Evolutionary conservation across 2,797 vertebrate species (phyloP), one percentile per base, ranked within the genome.

Genomic region (Pelobates cultripes): DNA sequence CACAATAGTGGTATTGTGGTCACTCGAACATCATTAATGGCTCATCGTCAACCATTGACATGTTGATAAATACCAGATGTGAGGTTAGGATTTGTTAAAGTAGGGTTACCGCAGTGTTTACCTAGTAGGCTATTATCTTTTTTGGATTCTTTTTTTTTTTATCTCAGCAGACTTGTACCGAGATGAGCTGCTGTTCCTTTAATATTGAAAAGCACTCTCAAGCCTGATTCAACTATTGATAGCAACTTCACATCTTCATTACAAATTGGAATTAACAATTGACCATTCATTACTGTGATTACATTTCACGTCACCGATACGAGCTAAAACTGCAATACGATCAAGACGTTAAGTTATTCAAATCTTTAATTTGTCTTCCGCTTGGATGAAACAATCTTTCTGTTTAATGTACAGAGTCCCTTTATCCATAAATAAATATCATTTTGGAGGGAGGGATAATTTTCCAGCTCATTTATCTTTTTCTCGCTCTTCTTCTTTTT

Each of bases 251-350:
- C 89, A 89, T 94, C 93, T 94, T 93, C 91, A 88, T 94, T 93
- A 94, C 94, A 96, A 95, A 94, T 92, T 94, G 93, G 95, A 96
- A 97, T 97, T 95, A 96, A 95, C 95, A 96, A 96, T 96, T 95
- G 96, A 97, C 97, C 95, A 88, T 91, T 96, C 94, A 96, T 95
- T 94, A 94, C 93, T 91, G 91, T 94, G 93, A 95, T 96, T 94
- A 94, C 87, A 79, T 82, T 71, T 88, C 79, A 72, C 69, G 91
- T 90, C 87, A 86, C 88, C 88, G 28, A 94, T 91, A 92, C 89
- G 71, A 88, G 90, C 84, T 81, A 89, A 87, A 88, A 87, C 86
- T 44, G 73, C 75, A 70, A 77, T 43, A 82, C 81, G 66, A 73
- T 79, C 61, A 66, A 44, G 43, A 41, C 43, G 60, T 74, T 72